Base-by-base conservation (phyloP, 2,888 invertebrate species). In the Zygogramma bicolorata region DNA sequence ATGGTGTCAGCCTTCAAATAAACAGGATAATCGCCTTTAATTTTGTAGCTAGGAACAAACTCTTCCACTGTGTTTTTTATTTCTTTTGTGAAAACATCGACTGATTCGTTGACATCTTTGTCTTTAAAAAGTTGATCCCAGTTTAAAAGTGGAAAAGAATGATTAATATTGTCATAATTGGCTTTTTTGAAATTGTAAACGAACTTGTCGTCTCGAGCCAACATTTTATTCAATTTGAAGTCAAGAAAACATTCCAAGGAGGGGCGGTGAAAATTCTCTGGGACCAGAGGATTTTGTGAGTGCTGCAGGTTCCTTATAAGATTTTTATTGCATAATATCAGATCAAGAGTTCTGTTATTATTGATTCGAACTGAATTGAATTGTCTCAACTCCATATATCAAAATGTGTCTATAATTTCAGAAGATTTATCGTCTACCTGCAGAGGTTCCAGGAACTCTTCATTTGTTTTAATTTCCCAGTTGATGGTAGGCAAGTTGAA, bases 371-470 rank as follows among this genome's bases (percentile, higher is more conserved):
- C n/a, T 40, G 40, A 40, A 40, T 40, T 40, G 40, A 40, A 40
- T 40, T 40, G 40, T 40, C n/a, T 40, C 8, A 40, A 40, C 40
- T 40, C 40, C n/a, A 40, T 13, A 40, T 40, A 40, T 40, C 8
- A 40, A 7, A 40, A 18, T 53, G 53, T 53, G 25, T 53, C 53
- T 7, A 53, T 53, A 7, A 53, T 53, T 53, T 53, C 53, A 8
- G 20, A 53, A 53, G 53, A 53, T 53, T 53, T 53, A 25, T 53
- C 25, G 10, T 53, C 53, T n/a, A 53, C n/a, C n/a, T n/a, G n/a
- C n/a, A n/a, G n/a, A 8, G 40, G 40, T 53, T 53, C 53, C 20
- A 53, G 13, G n/a, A 10, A 7, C 8, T 53, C 25, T 18, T 10
- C 53, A 18, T 53, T 53, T n/a, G 53, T 53, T 53, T 13, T 53